These are phyloP conservation scores for Lamprotornis superbus DNA, from an alignment of 2,113 vertebrate genomes.

Conservation along the genomic window DNA sequence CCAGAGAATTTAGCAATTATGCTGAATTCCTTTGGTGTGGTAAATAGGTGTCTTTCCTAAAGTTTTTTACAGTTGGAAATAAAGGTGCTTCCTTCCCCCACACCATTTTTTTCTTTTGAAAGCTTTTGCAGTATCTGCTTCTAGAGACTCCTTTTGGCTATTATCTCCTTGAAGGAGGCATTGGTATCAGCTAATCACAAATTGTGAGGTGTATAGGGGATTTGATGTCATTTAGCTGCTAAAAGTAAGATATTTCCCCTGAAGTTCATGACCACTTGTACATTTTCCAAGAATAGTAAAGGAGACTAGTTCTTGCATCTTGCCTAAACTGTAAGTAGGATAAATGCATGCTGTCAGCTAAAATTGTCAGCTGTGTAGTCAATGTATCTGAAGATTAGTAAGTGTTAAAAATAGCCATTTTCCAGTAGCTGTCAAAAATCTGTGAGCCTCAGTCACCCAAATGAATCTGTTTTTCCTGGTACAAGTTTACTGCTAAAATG, in stretches of 20 bases:
- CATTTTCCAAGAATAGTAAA: background rate
- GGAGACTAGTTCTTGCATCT: background rate
- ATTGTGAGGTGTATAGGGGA: background rate
- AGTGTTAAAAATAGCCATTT: background rate
- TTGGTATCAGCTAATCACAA: background rate
- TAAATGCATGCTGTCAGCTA: background rate
- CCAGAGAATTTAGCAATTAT: background rate
- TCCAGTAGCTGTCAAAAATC: background rate
- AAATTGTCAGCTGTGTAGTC: background rate
- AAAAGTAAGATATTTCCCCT: background rate
- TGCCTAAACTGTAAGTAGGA: background rate
- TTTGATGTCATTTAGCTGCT: background rate
- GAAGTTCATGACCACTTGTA: background rate
- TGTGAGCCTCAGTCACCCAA: background rate
- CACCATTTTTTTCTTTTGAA: background rate
- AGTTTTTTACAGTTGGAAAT: background rate
- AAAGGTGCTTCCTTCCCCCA: background rate
- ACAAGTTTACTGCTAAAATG: background rate
- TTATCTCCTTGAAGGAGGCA: background rate
- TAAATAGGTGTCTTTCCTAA: background rate
- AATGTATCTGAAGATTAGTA: background rate
- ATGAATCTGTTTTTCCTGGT: background rate
- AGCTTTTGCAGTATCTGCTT: background rate
- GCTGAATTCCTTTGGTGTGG: background rate
- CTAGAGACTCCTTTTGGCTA: background rate